Evolutionary conservation across 2,797 vertebrate species (phyloP).

Genomic region (Leptatherina wallacei): DNA sequence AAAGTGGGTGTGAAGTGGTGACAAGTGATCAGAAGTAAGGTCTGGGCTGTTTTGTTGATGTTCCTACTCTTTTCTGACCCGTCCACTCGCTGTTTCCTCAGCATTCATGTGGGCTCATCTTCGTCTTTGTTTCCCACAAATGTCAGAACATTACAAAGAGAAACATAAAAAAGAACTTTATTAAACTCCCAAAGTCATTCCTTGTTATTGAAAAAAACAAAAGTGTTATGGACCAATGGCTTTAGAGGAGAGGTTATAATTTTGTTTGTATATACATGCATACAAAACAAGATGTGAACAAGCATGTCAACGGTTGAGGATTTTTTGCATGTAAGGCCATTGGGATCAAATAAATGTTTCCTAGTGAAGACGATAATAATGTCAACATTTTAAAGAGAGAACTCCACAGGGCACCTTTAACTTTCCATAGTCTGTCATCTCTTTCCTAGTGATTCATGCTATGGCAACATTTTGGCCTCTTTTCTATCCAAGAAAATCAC

Average conservation of each 20-base stretch:
- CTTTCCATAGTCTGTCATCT: background rate
- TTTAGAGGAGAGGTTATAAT: too few species aligned
- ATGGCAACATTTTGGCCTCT: background rate
- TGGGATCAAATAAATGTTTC: background rate
- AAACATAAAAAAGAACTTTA: background rate
- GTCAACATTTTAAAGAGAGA: background rate
- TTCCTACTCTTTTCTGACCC: conserved; percentile 13
- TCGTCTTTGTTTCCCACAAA: conserved; percentile 19
- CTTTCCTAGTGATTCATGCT: background rate
- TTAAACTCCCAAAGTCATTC: background rate
- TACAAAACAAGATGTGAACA: background rate
- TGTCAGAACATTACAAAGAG: background rate
- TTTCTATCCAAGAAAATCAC: background rate
- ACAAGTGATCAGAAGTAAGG: conserved; percentile 17
- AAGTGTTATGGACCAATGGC: background rate
- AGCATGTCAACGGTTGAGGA: background rate
- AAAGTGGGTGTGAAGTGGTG: conserved; percentile 1
- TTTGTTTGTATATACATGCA: background rate
- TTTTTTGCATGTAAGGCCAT: background rate
- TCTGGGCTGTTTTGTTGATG: conserved; percentile 27
- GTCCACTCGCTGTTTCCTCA: conserved; percentile 18
- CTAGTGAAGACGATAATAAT: background rate
- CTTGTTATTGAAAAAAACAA: background rate
- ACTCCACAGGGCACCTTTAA: background rate
- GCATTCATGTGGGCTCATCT: conserved; percentile 2